These are phyloP conservation scores for Tapirus indicus DNA, from an alignment of 2,797 vertebrate genomes.

Conservation along the genomic window DNA sequence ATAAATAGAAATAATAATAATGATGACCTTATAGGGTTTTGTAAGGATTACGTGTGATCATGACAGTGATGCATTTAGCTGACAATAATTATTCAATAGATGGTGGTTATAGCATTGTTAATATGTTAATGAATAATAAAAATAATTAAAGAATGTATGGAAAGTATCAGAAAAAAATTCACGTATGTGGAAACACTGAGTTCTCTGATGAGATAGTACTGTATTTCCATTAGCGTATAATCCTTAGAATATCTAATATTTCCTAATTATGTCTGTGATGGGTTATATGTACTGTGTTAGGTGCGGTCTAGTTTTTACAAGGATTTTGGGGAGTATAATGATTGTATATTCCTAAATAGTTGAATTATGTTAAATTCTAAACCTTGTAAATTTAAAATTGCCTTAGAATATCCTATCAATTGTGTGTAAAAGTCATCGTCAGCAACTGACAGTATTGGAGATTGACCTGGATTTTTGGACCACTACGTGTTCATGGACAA, in stretches of 20 bases:
- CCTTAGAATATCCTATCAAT: conserved; percentile 25
- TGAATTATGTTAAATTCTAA: conserved; percentile 17
- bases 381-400: neutral
- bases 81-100: neutral
- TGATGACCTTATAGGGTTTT: neutral
- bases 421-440: neutral
- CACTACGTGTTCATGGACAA: neutral
- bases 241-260: conserved; percentile 24
- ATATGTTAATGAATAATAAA: neutral
- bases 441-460: conserved; percentile 23
- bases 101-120: neutral
- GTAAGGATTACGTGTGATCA: neutral
- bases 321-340: neutral
- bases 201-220: neutral
- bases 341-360: conserved; percentile 39
- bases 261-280: neutral
- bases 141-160: neutral
- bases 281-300: neutral
- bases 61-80: neutral
- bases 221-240: conserved; percentile 8
- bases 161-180: neutral
- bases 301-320: conserved; percentile 24
- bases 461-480: conserved; percentile 13
- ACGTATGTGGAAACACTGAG: neutral
- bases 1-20: conserved; percentile 48